Evolutionary conservation across 1,140 invertebrate species (phyloP).

Genomic region (Aphis gossypii): DNA sequence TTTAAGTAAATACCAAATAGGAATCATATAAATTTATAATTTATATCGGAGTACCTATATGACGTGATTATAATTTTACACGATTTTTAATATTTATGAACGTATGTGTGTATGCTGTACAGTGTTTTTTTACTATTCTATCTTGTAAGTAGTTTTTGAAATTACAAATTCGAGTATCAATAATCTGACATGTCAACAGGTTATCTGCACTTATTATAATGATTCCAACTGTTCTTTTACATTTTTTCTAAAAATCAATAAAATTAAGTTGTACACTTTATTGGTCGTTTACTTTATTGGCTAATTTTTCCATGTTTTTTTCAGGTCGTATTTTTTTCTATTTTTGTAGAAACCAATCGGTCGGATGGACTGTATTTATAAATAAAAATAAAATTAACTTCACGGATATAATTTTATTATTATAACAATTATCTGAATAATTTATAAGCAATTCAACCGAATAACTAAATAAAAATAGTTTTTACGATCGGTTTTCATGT

Average conservation of each 20-base stretch:
- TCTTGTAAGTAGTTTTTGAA: not conserved
- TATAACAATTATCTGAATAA: not conserved
- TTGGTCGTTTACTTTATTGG: too few species aligned
- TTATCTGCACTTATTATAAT: too few species aligned
- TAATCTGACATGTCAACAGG: not conserved
- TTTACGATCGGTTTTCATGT: not conserved
- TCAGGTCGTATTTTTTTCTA: not conserved
- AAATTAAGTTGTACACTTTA: not conserved
- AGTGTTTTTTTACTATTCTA: not conserved
- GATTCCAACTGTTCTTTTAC: too few species aligned
- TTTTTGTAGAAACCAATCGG: not conserved
- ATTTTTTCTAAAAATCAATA: too few species aligned
- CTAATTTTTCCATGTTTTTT: not conserved
- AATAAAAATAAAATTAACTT: too few species aligned
- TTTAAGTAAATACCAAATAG: not conserved
- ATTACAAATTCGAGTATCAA: not conserved
- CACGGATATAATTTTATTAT: not conserved
- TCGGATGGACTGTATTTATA: too few species aligned
- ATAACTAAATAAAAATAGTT: slow-evolving; percentile 6
- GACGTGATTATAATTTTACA: not conserved
- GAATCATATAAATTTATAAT: not conserved
- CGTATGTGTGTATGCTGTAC: too few species aligned
- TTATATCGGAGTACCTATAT: not conserved
- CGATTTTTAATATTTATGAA: not conserved
- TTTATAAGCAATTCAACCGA: not conserved